phyloP scores from a whole-genome alignment of 2,797 vertebrate species.

The Dryobates pubescens region DNA sequence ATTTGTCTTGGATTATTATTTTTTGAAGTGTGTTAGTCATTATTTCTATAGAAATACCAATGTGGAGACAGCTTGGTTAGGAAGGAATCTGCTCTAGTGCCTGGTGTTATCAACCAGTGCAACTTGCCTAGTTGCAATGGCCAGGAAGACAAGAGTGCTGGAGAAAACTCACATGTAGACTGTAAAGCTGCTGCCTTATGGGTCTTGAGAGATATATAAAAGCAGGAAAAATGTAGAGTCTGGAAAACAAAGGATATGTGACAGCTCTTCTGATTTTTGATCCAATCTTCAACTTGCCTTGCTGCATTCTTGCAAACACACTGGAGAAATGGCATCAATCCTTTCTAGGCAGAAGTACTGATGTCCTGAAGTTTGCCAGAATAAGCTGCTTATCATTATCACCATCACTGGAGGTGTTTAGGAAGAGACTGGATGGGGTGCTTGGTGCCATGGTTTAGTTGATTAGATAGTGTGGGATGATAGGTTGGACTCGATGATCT shows the following conservation, averaged over 20 bases:
- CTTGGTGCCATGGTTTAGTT: too few species aligned
- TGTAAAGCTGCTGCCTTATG: background rate
- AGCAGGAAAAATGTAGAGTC: background rate
- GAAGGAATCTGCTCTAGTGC: background rate
- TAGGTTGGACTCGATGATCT: too few species aligned
- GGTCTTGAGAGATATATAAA: background rate
- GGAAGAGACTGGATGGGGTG: too few species aligned
- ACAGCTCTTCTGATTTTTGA: background rate
- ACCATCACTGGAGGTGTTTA: too few species aligned
- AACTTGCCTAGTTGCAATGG: background rate
- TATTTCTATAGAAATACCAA: background rate
- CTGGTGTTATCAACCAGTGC: background rate
- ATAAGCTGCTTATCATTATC: background rate
- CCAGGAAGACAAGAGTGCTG: background rate
- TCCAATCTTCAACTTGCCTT: background rate
- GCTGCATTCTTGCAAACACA: background rate
- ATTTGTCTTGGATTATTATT: conserved; percentile 8
- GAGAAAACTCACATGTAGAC: background rate
- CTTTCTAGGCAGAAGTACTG: background rate
- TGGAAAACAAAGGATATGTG: background rate
- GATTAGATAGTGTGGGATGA: too few species aligned
- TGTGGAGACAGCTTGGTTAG: background rate
- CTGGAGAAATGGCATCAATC: background rate
- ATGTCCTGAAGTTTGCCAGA: background rate
- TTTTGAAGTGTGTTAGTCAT: conserved; percentile 4